Evolutionary conservation across 2,113 vertebrate species (phyloP), one percentile per base, ranked within the genome.

Genomic region (Otis tarda): DNA sequence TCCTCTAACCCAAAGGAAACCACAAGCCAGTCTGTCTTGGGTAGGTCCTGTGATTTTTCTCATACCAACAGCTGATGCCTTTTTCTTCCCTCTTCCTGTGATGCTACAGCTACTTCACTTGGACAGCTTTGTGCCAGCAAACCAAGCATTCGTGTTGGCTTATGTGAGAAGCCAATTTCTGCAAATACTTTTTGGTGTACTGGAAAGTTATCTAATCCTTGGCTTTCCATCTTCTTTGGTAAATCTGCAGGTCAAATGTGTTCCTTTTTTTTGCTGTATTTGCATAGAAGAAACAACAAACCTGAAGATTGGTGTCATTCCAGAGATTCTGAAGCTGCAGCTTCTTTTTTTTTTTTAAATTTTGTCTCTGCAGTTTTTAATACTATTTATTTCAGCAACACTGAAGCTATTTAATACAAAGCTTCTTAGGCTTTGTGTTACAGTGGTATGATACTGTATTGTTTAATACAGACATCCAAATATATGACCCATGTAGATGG

Each of bases 11-110:
- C 73, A 64, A n/a, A 92, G 86, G 90, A 95, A 96, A 82, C 92
- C 95, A 79, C 83, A 95, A 76, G 20, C 45, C 57, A 69, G 77
- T 63, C 94, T 91, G 73, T 91, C 95, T 90, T 92, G 61, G 65
- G 86, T 31, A 79, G 83, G 89, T 96, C 87, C 90, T 96, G 90
- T 94, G 90, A 95, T 93, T 81, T 95, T 96, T 93, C 79, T 94
- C 85, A 93, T 94, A 84, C 83, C 64, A 89, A 8, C 22, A 87
- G 65, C 69, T 89, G 83, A 93, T 90, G 56, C 61, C 64, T 88
- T 86, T 76, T 87, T 75, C 75, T 65, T 19, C 23, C 39, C 53
- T 70, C 56, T 94, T 94, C 69, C 86, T 82, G 77, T 94, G 94
- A 87, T 76, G 86, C 83, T 81, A 1, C 60, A 81, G 47, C 71